A percentile compares a stretch with the other conserved stretches of the same genome.
Conservation (phyloP, 1,140 invertebrate genomes). For the Drosophila mayri region DNA sequence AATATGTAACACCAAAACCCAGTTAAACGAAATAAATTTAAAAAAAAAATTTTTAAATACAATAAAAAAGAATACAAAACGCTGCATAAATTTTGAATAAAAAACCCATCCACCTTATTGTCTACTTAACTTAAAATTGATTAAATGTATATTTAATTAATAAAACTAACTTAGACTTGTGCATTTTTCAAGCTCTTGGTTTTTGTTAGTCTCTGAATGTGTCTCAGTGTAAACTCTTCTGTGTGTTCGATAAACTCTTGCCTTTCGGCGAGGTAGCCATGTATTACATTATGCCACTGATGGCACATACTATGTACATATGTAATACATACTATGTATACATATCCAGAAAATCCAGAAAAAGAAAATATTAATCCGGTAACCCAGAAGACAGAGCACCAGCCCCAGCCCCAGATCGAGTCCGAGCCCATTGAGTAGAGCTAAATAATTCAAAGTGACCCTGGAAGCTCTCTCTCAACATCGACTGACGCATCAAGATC, state of each 20-base stretch:
- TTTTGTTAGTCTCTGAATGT: background rate
- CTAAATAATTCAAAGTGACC: conserved; percentile 38
- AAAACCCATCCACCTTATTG: background rate
- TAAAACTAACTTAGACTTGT: background rate
- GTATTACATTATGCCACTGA: conserved; percentile 11
- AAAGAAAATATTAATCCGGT: background rate
- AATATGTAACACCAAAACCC: background rate
- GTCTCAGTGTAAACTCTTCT: background rate
- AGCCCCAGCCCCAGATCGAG: background rate
- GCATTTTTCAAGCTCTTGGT: background rate
- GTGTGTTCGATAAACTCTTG: background rate
- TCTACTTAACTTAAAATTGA: background rate
- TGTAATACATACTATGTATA: too few relatives aligned
- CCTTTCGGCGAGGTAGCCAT: background rate
- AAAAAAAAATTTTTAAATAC: background rate
- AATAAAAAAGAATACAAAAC: background rate
- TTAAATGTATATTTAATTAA: background rate
- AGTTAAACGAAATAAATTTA: background rate
- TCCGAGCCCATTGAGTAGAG: conserved; percentile 29
- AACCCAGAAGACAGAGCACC: background rate
- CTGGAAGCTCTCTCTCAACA: conserved; percentile 20
- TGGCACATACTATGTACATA: background rate
- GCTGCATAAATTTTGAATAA: background rate
- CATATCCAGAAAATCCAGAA: background rate
- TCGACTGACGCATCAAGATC: conserved; percentile 62